Percentiles rank a stretch among this genome's conserved stretches.
Evolutionary conservation across 2,888 invertebrate species (phyloP).

Genomic region (Drosophila tripunctata): DNA sequence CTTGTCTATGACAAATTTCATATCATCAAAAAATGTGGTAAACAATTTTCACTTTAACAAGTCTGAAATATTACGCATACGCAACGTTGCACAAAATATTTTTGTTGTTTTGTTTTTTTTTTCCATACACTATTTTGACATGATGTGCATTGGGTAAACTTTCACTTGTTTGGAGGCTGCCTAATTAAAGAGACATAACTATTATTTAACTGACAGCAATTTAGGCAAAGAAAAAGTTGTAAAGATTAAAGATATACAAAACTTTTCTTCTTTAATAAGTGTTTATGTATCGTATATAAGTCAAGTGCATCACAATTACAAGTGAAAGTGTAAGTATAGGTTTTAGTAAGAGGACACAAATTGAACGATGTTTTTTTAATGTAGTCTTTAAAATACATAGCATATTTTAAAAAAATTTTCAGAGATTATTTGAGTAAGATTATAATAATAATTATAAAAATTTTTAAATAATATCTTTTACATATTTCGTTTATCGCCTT

Average conservation of each 20-base stretch:
- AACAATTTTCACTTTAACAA: constrained; percentile 59
- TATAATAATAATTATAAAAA: too few relatives aligned
- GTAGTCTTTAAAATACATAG: neutral
- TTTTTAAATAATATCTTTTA: too few relatives aligned
- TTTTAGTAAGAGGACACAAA: neutral
- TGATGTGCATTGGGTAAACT: constrained; percentile 50
- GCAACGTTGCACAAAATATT: constrained; percentile 52
- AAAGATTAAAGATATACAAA: constrained; percentile 14
- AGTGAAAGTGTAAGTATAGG: neutral
- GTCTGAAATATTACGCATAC: constrained; percentile 75
- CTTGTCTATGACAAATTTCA: constrained; percentile 15
- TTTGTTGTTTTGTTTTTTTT: neutral
- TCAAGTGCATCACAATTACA: neutral
- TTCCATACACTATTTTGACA: constrained; percentile 13
- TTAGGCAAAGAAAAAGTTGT: constrained; percentile 42
- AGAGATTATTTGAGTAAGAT: too few relatives aligned
- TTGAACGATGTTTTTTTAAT: too few relatives aligned
- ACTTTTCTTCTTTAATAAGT: neutral
- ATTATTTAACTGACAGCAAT: constrained; percentile 64
- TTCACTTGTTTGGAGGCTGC: constrained; percentile 55
- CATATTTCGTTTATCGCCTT: too few relatives aligned
- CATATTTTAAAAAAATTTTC: neutral
- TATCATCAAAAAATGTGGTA: neutral
- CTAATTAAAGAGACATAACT: constrained; percentile 62
- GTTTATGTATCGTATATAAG: neutral